Evolutionary conservation across 2,797 vertebrate genomes (phyloP).

Genomic region (Pangasius djambal): DNA sequence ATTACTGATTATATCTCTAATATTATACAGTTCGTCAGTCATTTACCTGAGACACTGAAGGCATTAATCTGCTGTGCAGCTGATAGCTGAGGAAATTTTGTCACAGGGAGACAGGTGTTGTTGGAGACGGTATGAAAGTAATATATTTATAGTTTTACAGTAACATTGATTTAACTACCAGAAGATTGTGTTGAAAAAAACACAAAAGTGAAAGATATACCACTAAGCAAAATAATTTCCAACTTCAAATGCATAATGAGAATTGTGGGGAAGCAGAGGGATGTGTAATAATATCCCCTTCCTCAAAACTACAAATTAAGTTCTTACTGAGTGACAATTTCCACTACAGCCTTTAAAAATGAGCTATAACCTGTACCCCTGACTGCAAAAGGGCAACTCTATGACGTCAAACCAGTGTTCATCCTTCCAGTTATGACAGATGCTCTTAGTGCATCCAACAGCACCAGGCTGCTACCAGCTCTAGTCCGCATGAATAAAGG

Average conservation of each 20-base stretch:
- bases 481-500: conserved; percentile 51
- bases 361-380: conserved; percentile 14
- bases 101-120: background rate
- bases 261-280: conserved; percentile 24
- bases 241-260: conserved; percentile 14
- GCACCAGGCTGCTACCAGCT: conserved; percentile 55
- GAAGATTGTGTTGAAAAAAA: background rate
- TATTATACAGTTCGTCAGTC: background rate
- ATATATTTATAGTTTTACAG: background rate
- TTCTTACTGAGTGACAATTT: conserved; percentile 43
- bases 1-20: conserved; percentile 11
- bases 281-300: conserved; percentile 34
- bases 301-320: conserved; percentile 35
- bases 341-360: conserved; percentile 29
- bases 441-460: conserved; percentile 20
- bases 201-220: background rate
- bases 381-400: conserved; percentile 32
- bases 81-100: background rate
- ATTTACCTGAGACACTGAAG: background rate
- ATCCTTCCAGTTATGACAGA: conserved; percentile 32
- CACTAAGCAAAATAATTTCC: conserved; percentile 20
- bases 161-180: background rate
- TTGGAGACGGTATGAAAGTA: background rate
- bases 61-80: background rate
- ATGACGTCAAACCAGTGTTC: conserved; percentile 34